Base-by-base conservation (phyloP, 92 coral and sea anemone species). In the Porites cylindrica region DNA sequence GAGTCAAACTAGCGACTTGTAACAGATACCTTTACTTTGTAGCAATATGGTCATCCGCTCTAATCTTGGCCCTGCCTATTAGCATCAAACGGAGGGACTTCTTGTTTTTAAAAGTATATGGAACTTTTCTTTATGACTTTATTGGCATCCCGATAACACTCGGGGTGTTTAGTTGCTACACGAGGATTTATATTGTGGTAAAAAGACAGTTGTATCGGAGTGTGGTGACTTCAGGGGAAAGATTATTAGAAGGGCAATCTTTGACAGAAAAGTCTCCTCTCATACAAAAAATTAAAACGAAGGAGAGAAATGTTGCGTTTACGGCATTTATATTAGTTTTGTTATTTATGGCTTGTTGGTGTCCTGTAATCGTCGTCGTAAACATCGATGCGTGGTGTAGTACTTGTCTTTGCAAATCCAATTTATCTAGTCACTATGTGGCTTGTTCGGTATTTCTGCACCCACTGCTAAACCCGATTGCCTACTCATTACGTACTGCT, bases 251-350 rank as follows among this genome's bases (percentile, higher is more conserved):
- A 12, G 61, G 9, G 11, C 52, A 58, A 59, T 16, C 19, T 10
- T 56, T 77, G 7, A 77, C 69, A 0, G 20, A 23, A 58, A 77
- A 12, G 23, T 68, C 51, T 29, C 53, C 38, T 6, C 10, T 19
- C 2, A 14, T 24, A 18, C 51, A 32, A 17, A 77, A 13, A 4
- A 16, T 16, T 4, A 77, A 62, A 58, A 24, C 24, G 26, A 77
- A 24, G 51, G 81, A 77, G 60, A 77, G 81, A 58, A 38, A 10
- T 13, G 81, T 77, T 10, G 68, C 68, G 20, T 3, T n/a, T 26
- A n/a, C 69, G 8, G 81, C 26, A 8, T 59, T 77, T 26, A 26
- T 59, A 51, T 21, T 77, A 21, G 51, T 61, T 59, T 65, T 20
- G 10, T 8, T 76, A 21, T 76, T 76, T 29, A 6, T 6, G 18